Evolutionary conservation across 1,140 invertebrate genomes (phyloP).

Genomic region (Caerostris darwini): DNA sequence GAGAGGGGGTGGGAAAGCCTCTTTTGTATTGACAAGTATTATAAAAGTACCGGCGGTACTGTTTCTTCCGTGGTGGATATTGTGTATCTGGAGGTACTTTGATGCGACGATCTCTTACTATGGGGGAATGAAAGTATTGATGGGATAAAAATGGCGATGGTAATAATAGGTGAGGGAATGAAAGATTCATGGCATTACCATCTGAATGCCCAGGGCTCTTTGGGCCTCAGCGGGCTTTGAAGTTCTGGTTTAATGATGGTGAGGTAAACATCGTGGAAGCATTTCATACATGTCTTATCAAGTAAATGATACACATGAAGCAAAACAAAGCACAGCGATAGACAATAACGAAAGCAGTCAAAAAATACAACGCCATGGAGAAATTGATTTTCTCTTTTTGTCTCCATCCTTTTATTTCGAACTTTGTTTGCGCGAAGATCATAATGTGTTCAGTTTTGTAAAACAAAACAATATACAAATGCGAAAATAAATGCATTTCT

Average conservation of each 20-base stretch:
- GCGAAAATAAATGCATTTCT: no score
- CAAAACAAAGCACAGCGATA: background rate
- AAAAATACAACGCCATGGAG: background rate
- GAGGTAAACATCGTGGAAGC: slow-evolving; percentile 16
- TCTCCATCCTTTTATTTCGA: background rate
- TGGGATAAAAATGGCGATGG: slow-evolving; percentile 56
- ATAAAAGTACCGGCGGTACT: slow-evolving; percentile 7
- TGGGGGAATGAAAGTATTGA: background rate
- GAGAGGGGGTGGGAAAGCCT: background rate
- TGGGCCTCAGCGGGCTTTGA: background rate
- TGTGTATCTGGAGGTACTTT: slow-evolving; percentile 18
- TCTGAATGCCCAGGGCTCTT: background rate
- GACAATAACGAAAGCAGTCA: background rate
- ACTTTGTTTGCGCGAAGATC: background rate
- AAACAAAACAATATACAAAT: no score
- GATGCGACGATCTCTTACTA: background rate
- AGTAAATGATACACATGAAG: slow-evolving; percentile 15
- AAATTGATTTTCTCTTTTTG: background rate
- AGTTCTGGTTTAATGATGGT: background rate
- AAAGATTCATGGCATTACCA: slow-evolving; percentile 45
- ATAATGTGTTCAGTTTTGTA: no score
- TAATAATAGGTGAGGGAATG: slow-evolving; percentile 46
- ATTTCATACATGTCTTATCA: slow-evolving; percentile 16
- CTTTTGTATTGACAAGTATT: slow-evolving; percentile 16
- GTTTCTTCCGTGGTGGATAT: background rate